Evolutionary conservation across 53 echinoderm and acorn worm species (phyloP).

Genomic region (Hippasteria phrygiana): DNA sequence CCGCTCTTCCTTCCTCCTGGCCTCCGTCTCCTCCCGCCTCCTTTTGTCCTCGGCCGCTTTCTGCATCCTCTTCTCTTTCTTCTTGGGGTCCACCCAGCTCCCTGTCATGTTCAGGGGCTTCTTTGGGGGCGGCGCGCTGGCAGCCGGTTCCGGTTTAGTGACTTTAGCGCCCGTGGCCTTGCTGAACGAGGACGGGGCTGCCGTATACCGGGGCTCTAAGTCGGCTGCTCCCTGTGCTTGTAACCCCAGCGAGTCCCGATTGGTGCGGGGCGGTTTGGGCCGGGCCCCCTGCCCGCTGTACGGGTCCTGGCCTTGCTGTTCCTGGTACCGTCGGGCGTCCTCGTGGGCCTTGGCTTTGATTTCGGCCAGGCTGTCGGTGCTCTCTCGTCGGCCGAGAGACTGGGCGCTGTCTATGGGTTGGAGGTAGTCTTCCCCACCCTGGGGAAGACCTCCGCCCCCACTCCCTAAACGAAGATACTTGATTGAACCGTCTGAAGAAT

Average conservation of each 20-base stretch:
- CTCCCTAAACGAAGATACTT: slow-evolving; percentile 76
- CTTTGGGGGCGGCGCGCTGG: slow-evolving; percentile 22
- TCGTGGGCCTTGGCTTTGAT: slow-evolving; percentile 40
- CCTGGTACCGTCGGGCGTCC: slow-evolving; percentile 37
- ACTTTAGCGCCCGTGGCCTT: slow-evolving; percentile 61
- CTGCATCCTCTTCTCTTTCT: slow-evolving; percentile 33
- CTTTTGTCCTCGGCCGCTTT: slow-evolving; percentile 19
- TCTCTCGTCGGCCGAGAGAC: slow-evolving; percentile 20
- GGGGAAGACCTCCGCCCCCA: slow-evolving; percentile 53
- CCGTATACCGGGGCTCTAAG: slow-evolving; percentile 20
- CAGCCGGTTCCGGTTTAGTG: background rate
- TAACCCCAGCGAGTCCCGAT: slow-evolving; percentile 18
- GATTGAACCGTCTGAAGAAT: slow-evolving; percentile 69
- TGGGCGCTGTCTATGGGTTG: slow-evolving; percentile 83
- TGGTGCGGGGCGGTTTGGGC: slow-evolving; percentile 3
- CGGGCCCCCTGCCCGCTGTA: slow-evolving; percentile 40
- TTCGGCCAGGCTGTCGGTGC: slow-evolving; percentile 50
- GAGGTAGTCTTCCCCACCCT: slow-evolving; percentile 81
- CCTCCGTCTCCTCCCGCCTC: background rate
- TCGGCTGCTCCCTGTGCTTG: background rate
- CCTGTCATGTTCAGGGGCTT: slow-evolving; percentile 52
- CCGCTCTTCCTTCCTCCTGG: background rate
- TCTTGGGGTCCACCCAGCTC: slow-evolving; percentile 55
- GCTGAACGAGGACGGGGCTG: slow-evolving; percentile 53
- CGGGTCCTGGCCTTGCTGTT: slow-evolving; percentile 6